Base-by-base conservation (phyloP, 2,797 vertebrate genomes). In the Typhlichthys subterraneus region DNA sequence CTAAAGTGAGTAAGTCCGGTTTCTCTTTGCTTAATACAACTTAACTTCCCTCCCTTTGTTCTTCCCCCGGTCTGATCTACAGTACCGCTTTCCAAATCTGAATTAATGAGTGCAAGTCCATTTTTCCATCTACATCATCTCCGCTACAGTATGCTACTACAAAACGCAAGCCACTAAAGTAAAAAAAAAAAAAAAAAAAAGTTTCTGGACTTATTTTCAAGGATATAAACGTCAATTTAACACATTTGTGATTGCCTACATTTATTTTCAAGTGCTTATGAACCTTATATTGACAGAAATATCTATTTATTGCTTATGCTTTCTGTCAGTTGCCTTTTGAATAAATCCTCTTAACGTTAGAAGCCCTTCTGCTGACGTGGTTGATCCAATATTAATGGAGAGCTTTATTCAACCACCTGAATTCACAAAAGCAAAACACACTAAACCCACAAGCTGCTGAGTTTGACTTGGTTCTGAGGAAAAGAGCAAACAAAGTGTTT, bases 311-410 rank as follows among this genome's bases (percentile, higher is more conserved):
- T 54, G 14, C 65, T 59, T 80, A 58, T 23, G 50, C 15, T 49
- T 55, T 63, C 11, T 53, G 60, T 59, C 45, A 2, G 46, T 58
- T 53, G 12, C 13, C 10, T 17, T 62, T 73, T 67, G 45, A 80
- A 85, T 60, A 56, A 53, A 45, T 53, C 31, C 63, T 38, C 33
- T 38, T 38, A 55, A 65, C 54, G 73, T 65, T 71, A n/a, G 55
- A 84, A 70, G 69, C 63, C 9, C 61, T 59, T 72, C 65, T 67
- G 80, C 81, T 80, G 85, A 81, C 52, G 65, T 77, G 45, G 61
- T 76, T 83, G 73, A 85, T 86, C 70, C 63, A 81, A 77, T 76
- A 83, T 84, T 83, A 77, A 86, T 81, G 29, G 13, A 50, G 70
- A 47, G 73, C 65, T n/a, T 75, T 85, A 81, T 79, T 76, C 42